These are phyloP conservation scores for Megaptera novaeangliae DNA, from an alignment of 2,113 vertebrate genomes.

Conservation along the genomic window DNA sequence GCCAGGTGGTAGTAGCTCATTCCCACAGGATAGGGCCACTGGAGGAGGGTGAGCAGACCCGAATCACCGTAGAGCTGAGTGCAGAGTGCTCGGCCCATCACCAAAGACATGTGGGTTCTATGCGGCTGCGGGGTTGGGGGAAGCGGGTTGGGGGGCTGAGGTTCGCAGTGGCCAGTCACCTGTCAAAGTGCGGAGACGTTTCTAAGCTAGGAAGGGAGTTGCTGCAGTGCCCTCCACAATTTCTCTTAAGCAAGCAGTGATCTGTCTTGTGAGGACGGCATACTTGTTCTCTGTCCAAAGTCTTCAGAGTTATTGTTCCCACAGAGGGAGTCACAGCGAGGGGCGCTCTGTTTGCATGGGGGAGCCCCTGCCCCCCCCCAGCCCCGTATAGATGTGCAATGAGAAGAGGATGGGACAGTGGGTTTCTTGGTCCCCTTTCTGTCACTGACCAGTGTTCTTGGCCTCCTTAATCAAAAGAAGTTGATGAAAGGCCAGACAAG, in stretches of 20 bases:
- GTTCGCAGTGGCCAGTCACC: not conserved
- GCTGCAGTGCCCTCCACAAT: fast-evolving
- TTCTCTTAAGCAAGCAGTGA: not conserved
- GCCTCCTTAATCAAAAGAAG: not conserved
- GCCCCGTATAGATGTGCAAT: too few species aligned
- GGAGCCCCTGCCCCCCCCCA: fast-evolving
- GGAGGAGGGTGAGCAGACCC: not conserved
- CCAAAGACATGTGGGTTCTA: not conserved
- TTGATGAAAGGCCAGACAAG: not conserved
- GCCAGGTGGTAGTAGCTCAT: not conserved
- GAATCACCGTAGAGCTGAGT: not conserved
- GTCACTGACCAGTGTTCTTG: not conserved
- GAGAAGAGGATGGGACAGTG: not conserved
- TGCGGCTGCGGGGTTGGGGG: not conserved
- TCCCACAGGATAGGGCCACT: not conserved
- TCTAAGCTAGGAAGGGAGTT: not conserved
- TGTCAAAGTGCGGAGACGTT: not conserved
- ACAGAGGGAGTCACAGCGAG: not conserved
- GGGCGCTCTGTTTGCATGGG: not conserved
- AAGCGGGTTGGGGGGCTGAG: not conserved
- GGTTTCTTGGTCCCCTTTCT: not conserved
- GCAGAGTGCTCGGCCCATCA: not conserved
- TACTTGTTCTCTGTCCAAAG: not conserved
- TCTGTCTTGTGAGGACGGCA: not conserved
- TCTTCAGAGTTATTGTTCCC: not conserved